These are phyloP conservation scores for Axinella damicornis DNA, from an alignment of 37 sponge, comb jelly and placozoan genomes.

Conservation along the genomic window DNA sequence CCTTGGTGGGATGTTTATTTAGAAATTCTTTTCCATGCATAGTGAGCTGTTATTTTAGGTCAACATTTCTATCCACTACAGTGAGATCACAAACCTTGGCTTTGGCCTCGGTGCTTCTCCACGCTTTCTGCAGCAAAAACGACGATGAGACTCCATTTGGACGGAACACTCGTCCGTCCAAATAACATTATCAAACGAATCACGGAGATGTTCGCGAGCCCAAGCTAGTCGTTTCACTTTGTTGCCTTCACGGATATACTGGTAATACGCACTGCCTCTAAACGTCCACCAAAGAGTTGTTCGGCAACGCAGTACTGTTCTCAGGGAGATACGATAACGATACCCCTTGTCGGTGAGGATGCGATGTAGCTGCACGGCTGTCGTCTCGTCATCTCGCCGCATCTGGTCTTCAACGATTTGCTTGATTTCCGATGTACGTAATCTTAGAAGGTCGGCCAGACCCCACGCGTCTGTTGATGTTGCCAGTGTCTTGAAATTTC, in stretches of 20 bases:
- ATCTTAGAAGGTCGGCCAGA: constrained; percentile 7
- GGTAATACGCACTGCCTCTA: constrained; percentile 32
- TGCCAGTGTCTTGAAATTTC: neutral
- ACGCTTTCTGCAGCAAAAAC: constrained; percentile 36
- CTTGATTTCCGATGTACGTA: constrained; percentile 8
- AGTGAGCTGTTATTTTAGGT: too few relatives aligned
- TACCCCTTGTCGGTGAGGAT: constrained; percentile 19
- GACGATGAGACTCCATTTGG: constrained; percentile 8
- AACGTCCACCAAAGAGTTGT: constrained; percentile 41
- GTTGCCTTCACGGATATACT: constrained; percentile 14
- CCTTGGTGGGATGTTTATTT: constrained; percentile 25
- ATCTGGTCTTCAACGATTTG: constrained; percentile 32
- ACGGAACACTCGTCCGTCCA: constrained; percentile 27
- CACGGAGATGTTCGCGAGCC: constrained; percentile 9
- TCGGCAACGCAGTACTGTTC: constrained; percentile 27
- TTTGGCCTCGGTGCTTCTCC: constrained; percentile 27
- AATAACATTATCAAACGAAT: constrained; percentile 25
- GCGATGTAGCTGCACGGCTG: constrained; percentile 12
- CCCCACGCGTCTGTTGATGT: neutral
- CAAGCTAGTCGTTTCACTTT: constrained; percentile 22
- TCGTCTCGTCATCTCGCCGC: constrained; percentile 22
- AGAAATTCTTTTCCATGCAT: too few relatives aligned
- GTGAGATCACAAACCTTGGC: constrained; percentile 12
- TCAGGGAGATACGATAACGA: neutral
- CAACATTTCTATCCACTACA: too few relatives aligned